Evolutionary conservation across 2,797 vertebrate species (phyloP).

Genomic region (Muraenolepis orangiensis): DNA sequence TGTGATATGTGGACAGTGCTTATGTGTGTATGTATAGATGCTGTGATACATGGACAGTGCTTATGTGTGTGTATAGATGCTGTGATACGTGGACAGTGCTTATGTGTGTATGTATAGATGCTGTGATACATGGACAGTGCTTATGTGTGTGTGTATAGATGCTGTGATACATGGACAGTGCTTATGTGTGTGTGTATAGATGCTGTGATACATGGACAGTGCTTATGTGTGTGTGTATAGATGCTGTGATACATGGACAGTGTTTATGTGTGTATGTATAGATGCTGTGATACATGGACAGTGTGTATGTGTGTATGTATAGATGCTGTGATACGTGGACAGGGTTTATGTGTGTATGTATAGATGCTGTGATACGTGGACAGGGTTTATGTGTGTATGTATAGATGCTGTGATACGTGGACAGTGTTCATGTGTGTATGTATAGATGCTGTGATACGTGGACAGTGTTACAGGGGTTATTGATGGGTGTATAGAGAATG

Average conservation of each 20-base stretch:
- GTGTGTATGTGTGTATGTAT: background rate
- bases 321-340: background rate
- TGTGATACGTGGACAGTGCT: background rate
- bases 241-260: background rate
- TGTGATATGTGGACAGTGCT: background rate
- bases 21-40: background rate
- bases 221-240: background rate
- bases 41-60: slow-evolving; percentile 3
- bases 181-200: background rate
- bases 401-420: slow-evolving; percentile 3
- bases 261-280: background rate
- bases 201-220: background rate
- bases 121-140: background rate
- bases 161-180: background rate
- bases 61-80: slow-evolving; percentile 19
- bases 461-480: background rate
- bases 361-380: background rate
- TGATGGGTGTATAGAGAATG: background rate
- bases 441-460: background rate
- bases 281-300: background rate
- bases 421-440: background rate
- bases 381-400: background rate
- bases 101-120: background rate
- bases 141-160: background rate
- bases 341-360: background rate